Evolutionary conservation across 2,888 invertebrate species (phyloP).

Genomic region (Auanema sp.): DNA sequence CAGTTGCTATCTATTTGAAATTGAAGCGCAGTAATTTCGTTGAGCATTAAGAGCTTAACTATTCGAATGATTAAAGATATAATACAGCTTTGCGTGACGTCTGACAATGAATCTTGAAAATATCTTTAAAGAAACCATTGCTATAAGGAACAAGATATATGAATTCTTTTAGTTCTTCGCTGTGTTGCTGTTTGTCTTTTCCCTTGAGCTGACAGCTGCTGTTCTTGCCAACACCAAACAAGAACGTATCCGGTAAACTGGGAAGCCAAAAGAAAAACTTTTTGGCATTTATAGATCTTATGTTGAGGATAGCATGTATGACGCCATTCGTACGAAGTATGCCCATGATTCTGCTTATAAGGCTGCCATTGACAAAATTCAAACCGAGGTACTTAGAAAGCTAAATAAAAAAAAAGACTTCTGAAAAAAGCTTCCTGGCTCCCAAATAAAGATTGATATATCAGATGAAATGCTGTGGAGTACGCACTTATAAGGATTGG

Average conservation of each 20-base stretch:
- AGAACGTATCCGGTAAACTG: constrained; percentile 34
- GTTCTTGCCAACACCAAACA: constrained; percentile 78
- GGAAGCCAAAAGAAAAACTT: background rate
- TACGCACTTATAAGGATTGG: constrained; percentile 77
- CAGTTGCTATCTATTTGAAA: background rate
- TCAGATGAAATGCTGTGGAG: constrained; percentile 80
- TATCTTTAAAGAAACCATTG: background rate
- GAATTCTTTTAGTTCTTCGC: constrained; percentile 75
- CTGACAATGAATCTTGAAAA: too few relatives aligned
- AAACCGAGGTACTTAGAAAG: constrained; percentile 66
- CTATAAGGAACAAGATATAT: background rate
- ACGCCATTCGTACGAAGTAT: constrained; percentile 74
- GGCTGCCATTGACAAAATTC: constrained; percentile 75
- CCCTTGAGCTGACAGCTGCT: constrained; percentile 78
- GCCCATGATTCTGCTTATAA: constrained; percentile 67
- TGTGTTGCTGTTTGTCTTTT: constrained; percentile 77
- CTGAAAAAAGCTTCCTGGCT: background rate
- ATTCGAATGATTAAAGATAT: too few relatives aligned
- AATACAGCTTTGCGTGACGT: too few relatives aligned
- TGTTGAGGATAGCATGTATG: constrained; percentile 72
- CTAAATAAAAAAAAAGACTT: background rate
- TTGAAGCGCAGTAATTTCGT: background rate
- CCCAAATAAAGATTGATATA: background rate
- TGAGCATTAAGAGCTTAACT: too few relatives aligned
- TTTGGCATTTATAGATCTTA: constrained; percentile 70